phyloP scores from a whole-genome alignment of 2,888 invertebrate genomes.

The Scaptomyza reducta region DNA sequence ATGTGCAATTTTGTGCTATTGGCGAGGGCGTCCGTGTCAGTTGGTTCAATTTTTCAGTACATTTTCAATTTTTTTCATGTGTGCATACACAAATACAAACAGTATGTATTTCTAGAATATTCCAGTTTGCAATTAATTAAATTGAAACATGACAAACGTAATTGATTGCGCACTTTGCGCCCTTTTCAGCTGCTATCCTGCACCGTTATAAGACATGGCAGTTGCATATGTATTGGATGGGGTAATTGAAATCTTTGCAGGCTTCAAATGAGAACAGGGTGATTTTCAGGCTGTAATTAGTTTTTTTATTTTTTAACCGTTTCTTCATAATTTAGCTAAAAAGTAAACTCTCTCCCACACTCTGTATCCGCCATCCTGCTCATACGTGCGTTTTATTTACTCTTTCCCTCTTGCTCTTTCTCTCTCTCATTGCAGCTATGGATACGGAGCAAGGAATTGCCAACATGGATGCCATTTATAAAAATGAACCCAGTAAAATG shows the following conservation, averaged over 20 bases:
- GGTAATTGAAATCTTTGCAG: conserved; percentile 29
- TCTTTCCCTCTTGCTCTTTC: conserved; percentile 1
- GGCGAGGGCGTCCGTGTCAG: conserved; percentile 35
- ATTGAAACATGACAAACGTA: conserved; percentile 47
- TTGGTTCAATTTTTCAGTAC: conserved; percentile 24
- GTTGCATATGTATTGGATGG: conserved; percentile 22
- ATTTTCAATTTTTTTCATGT: conserved; percentile 23
- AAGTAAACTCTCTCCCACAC: neutral
- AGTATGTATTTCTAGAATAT: conserved; percentile 39
- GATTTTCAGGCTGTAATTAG: conserved; percentile 4
- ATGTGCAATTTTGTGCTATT: conserved; percentile 19
- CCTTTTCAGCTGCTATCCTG: conserved; percentile 22
- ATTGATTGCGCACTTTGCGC: conserved; percentile 34
- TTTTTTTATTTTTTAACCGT: conserved; percentile 14
- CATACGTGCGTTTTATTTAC: conserved; percentile 14
- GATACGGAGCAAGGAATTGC: conserved; percentile 48
- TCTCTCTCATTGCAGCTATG: conserved; percentile 47
- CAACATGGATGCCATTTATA: conserved; percentile 45
- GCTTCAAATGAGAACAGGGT: neutral
- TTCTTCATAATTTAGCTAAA: conserved; percentile 29
- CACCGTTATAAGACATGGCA: conserved; percentile 39
- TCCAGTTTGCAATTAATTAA: conserved; percentile 35
- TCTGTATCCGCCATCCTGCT: neutral
- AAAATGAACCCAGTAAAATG: conserved; percentile 40
- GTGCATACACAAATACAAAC: neutral